phyloP scores from a whole-genome alignment of 1,140 invertebrate species.

The Pissodes strobi region DNA sequence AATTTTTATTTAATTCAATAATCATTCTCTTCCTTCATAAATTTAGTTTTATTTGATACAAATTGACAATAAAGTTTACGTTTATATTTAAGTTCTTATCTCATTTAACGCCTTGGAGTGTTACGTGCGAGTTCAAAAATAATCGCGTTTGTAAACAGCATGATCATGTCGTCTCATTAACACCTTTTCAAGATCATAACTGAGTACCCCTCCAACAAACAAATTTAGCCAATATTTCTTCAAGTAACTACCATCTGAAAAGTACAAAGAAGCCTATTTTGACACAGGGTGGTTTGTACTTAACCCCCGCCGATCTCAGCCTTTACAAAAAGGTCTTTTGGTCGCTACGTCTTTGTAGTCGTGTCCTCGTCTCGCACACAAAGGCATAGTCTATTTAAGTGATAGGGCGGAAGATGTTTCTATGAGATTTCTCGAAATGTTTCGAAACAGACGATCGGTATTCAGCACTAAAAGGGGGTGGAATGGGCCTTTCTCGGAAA shows the following conservation, averaged over 20 bases:
- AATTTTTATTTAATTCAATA: no score
- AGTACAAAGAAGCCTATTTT: constrained; percentile 17
- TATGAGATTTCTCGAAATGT: constrained; percentile 6
- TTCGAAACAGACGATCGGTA: constrained; percentile 4
- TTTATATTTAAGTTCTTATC: no score
- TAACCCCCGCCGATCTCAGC: constrained; percentile 4
- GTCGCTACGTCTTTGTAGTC: neutral
- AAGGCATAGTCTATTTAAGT: neutral
- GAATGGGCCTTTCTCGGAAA: neutral
- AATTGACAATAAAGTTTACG: no score
- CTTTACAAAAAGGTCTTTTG: neutral
- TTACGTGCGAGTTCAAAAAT: no score
- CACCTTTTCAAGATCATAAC: neutral
- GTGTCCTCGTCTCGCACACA: no score
- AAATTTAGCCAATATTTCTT: constrained; percentile 8
- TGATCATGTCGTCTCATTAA: neutral
- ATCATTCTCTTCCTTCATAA: no score
- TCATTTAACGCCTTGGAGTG: no score
- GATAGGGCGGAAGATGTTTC: neutral
- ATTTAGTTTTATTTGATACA: no score
- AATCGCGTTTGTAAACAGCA: no score
- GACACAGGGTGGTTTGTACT: constrained; percentile 27
- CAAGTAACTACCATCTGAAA: neutral
- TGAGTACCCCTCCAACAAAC: neutral
- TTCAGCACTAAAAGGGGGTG: constrained; percentile 8